These are phyloP conservation scores for Arctia plantaginis DNA, from an alignment of 2,888 invertebrate species.

Conservation along the genomic window DNA sequence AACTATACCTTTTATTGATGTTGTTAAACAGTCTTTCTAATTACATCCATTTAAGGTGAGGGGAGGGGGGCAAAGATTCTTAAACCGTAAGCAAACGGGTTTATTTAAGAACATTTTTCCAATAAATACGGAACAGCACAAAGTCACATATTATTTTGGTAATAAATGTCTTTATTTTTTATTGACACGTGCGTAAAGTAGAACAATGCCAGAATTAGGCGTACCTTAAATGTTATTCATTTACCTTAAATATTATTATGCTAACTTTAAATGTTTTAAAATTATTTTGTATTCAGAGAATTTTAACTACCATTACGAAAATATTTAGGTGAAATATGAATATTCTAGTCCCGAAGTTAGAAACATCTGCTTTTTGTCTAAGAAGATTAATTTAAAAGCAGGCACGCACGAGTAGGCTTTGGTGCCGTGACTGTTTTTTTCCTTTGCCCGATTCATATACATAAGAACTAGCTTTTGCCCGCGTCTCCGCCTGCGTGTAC, in stretches of 20 bases:
- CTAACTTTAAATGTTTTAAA: conserved; percentile 33
- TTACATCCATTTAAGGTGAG: conserved; percentile 25
- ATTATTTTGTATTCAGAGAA: conserved; percentile 34
- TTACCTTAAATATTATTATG: no score
- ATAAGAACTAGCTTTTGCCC: no score
- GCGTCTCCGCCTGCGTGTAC: no score
- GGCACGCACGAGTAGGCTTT: background rate
- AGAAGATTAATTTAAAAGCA: background rate
- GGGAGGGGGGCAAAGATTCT: no score
- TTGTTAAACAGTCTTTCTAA: background rate
- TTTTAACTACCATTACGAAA: conserved; percentile 20
- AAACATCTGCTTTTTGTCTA: conserved; percentile 14
- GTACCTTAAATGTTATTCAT: no score
- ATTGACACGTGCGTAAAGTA: conserved; percentile 43
- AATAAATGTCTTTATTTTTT: conserved; percentile 49
- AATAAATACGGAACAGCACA: conserved; percentile 35
- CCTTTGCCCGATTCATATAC: no score
- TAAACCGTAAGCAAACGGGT: no score
- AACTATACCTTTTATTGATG: background rate
- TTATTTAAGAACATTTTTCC: conserved; percentile 41
- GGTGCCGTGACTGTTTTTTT: background rate
- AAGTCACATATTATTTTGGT: conserved; percentile 44
- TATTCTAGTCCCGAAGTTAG: conserved; percentile 29
- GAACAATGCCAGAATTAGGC: conserved; percentile 48
- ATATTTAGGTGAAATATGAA: conserved; percentile 24